Evolutionary conservation across 2,888 invertebrate genomes (phyloP), one percentile per base, ranked within the genome.

Genomic region (Unio pictorum): DNA sequence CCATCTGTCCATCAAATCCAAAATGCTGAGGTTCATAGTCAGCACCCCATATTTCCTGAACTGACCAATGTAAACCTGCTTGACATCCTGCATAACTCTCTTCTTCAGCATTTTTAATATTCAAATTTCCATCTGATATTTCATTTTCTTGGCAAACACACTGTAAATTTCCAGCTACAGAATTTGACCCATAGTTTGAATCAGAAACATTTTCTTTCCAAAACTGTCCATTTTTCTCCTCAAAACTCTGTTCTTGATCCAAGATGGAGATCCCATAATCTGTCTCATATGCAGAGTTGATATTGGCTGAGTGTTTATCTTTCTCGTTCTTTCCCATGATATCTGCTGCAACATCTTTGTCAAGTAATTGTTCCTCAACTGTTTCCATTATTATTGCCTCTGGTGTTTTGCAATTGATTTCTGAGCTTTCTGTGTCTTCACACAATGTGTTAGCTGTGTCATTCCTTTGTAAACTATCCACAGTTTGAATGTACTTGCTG

Each of bases 401-500:
- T 55, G 77, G 74, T 23, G 76, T 71, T 45, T 45, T 15, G 45
- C 45, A 45, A 55, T 74, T 71, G 55, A 65, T 68, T 28, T 72
- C 74, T 23, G 61, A 45, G 3, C 58, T 64, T 55, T 69, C 68
- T 26, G 15, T 56, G 8, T 56, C 66, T 7, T 64, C 66, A 11
- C n/a, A 54, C n/a, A 23, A 26, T 7, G 5, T 59, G 15, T 54
- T 59, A 34, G n/a, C 66, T 58, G 66, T 69, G 11, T 66, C 73
- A 15, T 61, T 64, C 45, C 64, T 74, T 15, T 75, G 72, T 55
- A 75, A 69, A 65, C 73, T 67, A 20, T 73, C 74, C 28, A 81
- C 81, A 0, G 93, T 93, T 87, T 93, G 93, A 76, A 93, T 92
- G 69, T 90, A 91, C 83, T 93, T 92, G 79, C 93, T 92, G 79